phyloP scores from a whole-genome alignment of 2,113 vertebrate genomes.

The Tragulus kanchil region DNA sequence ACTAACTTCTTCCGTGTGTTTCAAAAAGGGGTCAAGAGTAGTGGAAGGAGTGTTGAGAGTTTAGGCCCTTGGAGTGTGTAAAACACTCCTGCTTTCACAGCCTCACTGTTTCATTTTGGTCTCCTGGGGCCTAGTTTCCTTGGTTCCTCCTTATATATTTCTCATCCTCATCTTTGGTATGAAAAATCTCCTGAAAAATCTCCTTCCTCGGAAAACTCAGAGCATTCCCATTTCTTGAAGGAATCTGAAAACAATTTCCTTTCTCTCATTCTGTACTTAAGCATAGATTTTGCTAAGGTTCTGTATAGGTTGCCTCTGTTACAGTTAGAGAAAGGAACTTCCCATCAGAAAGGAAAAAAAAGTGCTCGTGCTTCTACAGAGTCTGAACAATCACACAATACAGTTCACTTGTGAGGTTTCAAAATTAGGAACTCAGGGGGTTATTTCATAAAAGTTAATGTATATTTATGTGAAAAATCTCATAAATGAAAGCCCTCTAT shows the following conservation, averaged over 20 bases:
- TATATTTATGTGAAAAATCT: background rate
- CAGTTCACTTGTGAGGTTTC: background rate
- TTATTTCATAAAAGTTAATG: background rate
- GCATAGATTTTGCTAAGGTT: background rate
- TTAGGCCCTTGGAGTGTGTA: background rate
- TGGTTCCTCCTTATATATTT: background rate
- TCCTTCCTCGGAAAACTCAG: background rate
- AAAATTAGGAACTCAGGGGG: background rate
- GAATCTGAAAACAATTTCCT: background rate
- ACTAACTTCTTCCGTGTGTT: background rate
- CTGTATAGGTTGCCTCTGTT: rapidly evolving
- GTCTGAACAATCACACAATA: background rate
- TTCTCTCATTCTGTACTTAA: background rate
- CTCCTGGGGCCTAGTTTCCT: background rate
- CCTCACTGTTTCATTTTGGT: background rate
- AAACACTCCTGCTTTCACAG: background rate
- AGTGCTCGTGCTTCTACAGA: background rate
- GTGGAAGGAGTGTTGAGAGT: background rate
- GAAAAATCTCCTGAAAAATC: background rate
- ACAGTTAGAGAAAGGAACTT: background rate
- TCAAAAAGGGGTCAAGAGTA: background rate
- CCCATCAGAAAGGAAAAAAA: background rate
- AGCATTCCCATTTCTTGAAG: background rate
- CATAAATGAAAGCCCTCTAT: background rate
- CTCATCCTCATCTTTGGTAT: background rate